These are phyloP conservation scores for Leptopilina boulardi DNA, from an alignment of 1,140 invertebrate genomes.

Conservation along the genomic window DNA sequence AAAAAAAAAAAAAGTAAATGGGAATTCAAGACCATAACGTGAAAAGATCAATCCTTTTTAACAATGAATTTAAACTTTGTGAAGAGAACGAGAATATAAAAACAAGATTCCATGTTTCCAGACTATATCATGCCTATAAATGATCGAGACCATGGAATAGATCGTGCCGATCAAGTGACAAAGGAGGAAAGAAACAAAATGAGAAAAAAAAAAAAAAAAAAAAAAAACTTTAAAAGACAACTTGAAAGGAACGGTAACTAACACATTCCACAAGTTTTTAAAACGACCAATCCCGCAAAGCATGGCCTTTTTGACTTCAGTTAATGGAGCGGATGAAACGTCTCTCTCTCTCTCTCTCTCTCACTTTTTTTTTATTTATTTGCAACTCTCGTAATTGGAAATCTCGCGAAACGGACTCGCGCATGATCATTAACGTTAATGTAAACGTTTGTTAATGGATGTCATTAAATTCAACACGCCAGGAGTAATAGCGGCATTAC, in stretches of 20 bases:
- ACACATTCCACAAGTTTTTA: constrained; percentile 8
- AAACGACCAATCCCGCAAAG: constrained; percentile 23
- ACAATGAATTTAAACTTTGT: background rate
- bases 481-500: constrained; percentile 61
- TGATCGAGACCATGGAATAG: constrained; percentile 18
- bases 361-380: background rate
- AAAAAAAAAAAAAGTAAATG: background rate
- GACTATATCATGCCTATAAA: constrained; percentile 1
- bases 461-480: constrained; percentile 73
- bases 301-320: constrained; percentile 17
- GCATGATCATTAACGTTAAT: constrained; percentile 66
- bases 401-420: constrained; percentile 23
- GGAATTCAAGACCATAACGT: background rate
- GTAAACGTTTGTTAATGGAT: constrained; percentile 73
- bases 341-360: background rate
- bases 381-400: constrained; percentile 39
- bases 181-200: constrained; percentile 1
- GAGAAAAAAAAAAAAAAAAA: too few species aligned
- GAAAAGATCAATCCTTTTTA: background rate
- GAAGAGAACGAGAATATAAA: background rate
- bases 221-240: background rate
- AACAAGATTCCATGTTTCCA: background rate
- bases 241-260: constrained; percentile 30
- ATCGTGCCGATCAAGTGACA: constrained; percentile 32
- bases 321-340: constrained; percentile 17